Evolutionary conservation across 2,888 invertebrate genomes (phyloP).

Genomic region (Drosophila mimica): DNA sequence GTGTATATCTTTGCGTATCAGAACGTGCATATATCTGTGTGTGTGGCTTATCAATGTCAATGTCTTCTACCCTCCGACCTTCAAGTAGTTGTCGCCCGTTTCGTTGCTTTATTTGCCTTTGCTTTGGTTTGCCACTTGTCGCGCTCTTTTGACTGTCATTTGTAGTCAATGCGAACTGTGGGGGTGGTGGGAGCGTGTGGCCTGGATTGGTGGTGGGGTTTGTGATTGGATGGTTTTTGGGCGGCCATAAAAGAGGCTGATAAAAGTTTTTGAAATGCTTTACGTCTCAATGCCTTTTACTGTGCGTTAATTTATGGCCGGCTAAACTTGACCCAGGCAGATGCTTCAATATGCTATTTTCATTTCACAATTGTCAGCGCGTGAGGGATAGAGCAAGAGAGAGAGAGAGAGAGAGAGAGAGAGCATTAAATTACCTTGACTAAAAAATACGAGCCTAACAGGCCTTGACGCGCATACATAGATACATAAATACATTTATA

Average conservation of each 20-base stretch:
- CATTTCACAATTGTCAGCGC: slow-evolving; percentile 46
- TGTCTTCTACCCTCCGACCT: slow-evolving; percentile 24
- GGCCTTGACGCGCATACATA: slow-evolving; percentile 31
- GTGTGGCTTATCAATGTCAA: slow-evolving; percentile 69
- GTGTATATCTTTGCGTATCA: background rate
- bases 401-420: background rate
- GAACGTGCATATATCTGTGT: background rate
- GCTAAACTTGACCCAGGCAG: slow-evolving; percentile 36
- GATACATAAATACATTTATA: background rate
- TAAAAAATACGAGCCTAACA: slow-evolving; percentile 33
- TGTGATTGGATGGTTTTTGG: background rate
- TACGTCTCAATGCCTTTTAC: slow-evolving; percentile 56
- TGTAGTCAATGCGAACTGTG: slow-evolving; percentile 56
- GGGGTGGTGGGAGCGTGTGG: background rate
- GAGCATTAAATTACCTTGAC: slow-evolving; percentile 6
- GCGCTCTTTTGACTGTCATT: slow-evolving; percentile 66
- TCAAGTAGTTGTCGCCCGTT: slow-evolving; percentile 7
- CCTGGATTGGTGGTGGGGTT: background rate
- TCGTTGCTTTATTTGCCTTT: slow-evolving; percentile 22
- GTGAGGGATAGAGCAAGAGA: background rate
- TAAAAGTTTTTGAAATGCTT: slow-evolving; percentile 64
- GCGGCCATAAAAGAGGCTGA: slow-evolving; percentile 58
- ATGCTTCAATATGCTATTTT: slow-evolving; percentile 36
- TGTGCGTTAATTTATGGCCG: slow-evolving; percentile 68
- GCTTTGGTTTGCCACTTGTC: slow-evolving; percentile 52